phyloP scores from a whole-genome alignment of 2,888 invertebrate species.

The Trachelus tabidus region DNA sequence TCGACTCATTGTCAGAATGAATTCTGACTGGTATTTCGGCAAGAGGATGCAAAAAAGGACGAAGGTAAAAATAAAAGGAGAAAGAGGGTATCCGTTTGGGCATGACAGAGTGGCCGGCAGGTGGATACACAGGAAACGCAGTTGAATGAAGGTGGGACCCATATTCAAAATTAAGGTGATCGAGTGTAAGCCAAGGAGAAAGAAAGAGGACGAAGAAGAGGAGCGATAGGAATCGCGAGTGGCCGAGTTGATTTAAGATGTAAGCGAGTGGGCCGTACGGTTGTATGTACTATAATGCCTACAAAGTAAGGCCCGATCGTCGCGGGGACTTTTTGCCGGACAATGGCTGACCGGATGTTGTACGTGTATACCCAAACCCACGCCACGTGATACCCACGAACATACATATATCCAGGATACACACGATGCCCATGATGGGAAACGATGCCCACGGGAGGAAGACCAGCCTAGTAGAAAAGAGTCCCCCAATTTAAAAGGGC shows the following conservation, averaged over 20 bases:
- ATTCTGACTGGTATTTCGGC: too few species aligned
- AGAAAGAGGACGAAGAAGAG: not conserved
- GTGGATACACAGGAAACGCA: too few species aligned
- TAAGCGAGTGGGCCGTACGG: conserved; percentile 19
- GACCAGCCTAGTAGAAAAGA: not conserved
- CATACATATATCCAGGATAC: not conserved
- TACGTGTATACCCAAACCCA: conserved; percentile 55
- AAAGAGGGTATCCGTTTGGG: not conserved
- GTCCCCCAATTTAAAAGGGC: too few species aligned
- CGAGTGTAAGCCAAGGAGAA: too few species aligned
- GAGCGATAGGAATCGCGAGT: conserved; percentile 4
- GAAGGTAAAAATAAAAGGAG: not conserved
- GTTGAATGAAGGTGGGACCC: too few species aligned
- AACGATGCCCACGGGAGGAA: conserved; percentile 1
- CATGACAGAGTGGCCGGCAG: too few species aligned
- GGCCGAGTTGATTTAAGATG: conserved; percentile 10
- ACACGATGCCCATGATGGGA: not conserved
- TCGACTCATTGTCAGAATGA: too few species aligned
- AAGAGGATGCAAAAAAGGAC: not conserved
- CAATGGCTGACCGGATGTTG: conserved; percentile 57
- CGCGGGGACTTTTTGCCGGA: conserved; percentile 35
- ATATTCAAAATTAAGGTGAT: too few species aligned
- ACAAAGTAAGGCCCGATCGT: conserved; percentile 48
- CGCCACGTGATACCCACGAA: conserved; percentile 32
- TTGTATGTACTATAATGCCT: not conserved